These are phyloP conservation scores for Agriotes lineatus DNA, from an alignment of 2,888 invertebrate species.

Conservation along the genomic window DNA sequence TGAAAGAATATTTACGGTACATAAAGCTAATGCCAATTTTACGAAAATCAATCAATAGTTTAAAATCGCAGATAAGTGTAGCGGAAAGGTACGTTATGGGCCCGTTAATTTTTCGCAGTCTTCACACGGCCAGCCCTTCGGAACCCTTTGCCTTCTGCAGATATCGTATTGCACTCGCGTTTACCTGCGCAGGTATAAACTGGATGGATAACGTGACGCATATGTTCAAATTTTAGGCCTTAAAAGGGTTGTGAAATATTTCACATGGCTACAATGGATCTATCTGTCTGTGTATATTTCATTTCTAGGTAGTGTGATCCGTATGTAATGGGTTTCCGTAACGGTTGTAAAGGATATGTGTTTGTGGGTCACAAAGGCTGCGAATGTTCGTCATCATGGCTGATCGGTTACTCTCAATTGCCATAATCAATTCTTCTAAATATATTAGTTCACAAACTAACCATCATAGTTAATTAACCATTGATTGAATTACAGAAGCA, in stretches of 20 bases:
- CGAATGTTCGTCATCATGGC: no score
- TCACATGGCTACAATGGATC: slow-evolving; percentile 53
- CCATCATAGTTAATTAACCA: no score
- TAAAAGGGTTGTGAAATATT: slow-evolving; percentile 58
- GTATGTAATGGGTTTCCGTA: slow-evolving; percentile 37
- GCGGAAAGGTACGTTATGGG: slow-evolving; percentile 54
- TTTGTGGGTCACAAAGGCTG: slow-evolving; percentile 39
- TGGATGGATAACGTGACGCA: slow-evolving; percentile 52
- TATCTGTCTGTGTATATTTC: slow-evolving; percentile 52
- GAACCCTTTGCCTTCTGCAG: slow-evolving; percentile 40
- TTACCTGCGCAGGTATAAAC: slow-evolving; percentile 52
- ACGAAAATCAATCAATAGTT: slow-evolving; percentile 58
- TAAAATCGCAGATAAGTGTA: slow-evolving; percentile 59
- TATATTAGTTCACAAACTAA: no score
- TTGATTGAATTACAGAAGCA: no score
- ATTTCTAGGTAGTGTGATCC: slow-evolving; percentile 41
- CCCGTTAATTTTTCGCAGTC: slow-evolving; percentile 49
- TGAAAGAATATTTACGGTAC: slow-evolving; percentile 54
- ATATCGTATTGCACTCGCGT: slow-evolving; percentile 47
- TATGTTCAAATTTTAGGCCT: slow-evolving; percentile 52
- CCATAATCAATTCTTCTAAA: no score
- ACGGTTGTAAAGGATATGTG: slow-evolving; percentile 40
- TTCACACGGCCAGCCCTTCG: slow-evolving; percentile 56
- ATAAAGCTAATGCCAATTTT: slow-evolving; percentile 52
- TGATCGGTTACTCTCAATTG: no score